Evolutionary conservation across 1,140 invertebrate species (phyloP).

Genomic region (Aradophagus sp.): DNA sequence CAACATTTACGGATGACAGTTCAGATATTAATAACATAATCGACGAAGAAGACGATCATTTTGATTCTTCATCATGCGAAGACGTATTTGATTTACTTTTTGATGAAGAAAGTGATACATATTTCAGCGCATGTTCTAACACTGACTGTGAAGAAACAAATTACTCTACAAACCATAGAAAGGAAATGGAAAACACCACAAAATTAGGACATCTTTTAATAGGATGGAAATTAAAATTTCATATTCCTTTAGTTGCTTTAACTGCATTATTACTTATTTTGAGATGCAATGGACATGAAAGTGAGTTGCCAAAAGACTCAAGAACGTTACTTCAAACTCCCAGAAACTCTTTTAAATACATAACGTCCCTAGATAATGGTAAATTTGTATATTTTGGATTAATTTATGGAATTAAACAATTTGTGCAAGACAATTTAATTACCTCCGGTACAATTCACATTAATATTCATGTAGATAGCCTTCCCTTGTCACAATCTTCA

Average conservation of each 20-base stretch:
- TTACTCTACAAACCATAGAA: too few relatives aligned
- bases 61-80: too few relatives aligned
- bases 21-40: too few relatives aligned
- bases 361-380: neutral
- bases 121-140: too few relatives aligned
- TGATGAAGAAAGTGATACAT: too few relatives aligned
- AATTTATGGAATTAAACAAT: neutral
- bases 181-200: too few relatives aligned
- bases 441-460: neutral
- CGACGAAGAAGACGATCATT: too few relatives aligned
- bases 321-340: slow-evolving; percentile 15
- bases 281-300: slow-evolving; percentile 2
- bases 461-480: slow-evolving; percentile 4
- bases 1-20: too few relatives aligned
- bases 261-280: slow-evolving; percentile 16
- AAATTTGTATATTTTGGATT: slow-evolving; percentile 3
- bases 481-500: neutral
- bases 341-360: slow-evolving; percentile 4
- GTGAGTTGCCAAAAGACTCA: slow-evolving; percentile 11
- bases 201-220: neutral
- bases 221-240: slow-evolving; percentile 10
- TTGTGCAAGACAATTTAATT: neutral
- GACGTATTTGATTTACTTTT: too few relatives aligned
- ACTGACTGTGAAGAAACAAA: too few relatives aligned
- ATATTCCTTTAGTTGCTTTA: slow-evolving; percentile 5